Evolutionary conservation across 2,113 vertebrate species (phyloP).

Genomic region (Oriolus oriolus): DNA sequence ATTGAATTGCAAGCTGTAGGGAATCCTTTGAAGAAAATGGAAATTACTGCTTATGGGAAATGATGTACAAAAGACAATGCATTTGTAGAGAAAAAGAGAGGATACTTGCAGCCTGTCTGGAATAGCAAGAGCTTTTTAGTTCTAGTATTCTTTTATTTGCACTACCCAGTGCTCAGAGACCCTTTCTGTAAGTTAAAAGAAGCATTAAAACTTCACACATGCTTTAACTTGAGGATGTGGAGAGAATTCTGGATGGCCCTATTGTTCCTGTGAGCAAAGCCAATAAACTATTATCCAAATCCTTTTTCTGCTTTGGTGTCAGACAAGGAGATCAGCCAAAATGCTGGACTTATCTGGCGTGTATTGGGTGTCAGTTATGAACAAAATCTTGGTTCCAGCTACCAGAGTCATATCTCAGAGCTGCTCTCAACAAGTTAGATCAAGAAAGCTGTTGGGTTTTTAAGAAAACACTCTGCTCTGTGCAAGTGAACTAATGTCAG

Average conservation of each 20-base stretch:
- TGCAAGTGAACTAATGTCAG: not conserved
- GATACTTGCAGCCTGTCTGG: not conserved
- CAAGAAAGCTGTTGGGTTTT: not conserved
- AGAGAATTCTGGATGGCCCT: not conserved
- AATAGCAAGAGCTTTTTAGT: not conserved
- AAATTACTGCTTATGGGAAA: not conserved
- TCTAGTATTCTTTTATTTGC: not conserved
- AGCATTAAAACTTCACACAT: not conserved
- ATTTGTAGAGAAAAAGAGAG: not conserved
- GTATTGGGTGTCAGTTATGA: not conserved
- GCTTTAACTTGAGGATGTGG: slow-evolving; percentile 15
- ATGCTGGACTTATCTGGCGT: not conserved
- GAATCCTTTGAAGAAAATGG: not conserved
- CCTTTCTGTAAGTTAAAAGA: not conserved
- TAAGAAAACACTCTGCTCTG: not conserved
- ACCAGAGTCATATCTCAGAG: not conserved
- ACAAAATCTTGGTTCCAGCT: not conserved
- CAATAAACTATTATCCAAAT: not conserved
- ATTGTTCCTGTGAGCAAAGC: not conserved
- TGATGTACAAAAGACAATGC: rapidly evolving
- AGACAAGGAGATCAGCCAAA: not conserved
- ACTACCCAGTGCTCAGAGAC: not conserved
- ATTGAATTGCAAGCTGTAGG: not conserved
- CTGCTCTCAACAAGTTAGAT: not conserved
- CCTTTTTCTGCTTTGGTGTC: not conserved